Evolutionary conservation across 2,888 invertebrate genomes (phyloP).

Genomic region (Conus canariensis): DNA sequence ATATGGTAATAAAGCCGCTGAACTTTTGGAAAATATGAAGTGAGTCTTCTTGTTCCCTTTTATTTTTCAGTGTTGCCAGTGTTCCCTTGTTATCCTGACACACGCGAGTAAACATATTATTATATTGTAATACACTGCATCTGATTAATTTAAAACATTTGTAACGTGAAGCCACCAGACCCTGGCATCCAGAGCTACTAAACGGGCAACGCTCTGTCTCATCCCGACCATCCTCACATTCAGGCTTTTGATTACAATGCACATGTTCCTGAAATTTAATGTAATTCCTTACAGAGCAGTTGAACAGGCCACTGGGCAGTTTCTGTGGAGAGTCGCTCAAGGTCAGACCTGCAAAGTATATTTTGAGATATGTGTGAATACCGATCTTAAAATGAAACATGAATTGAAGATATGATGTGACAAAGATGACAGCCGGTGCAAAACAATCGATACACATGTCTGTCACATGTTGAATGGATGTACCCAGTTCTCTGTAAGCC

Average conservation of each 20-base stretch:
- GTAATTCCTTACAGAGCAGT: neutral
- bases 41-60: neutral
- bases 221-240: slow-evolving; percentile 6
- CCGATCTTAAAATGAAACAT: too few species aligned
- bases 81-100: neutral
- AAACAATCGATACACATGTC: too few species aligned
- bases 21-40: neutral
- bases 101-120: too few species aligned
- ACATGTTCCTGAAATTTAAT: neutral
- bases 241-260: neutral
- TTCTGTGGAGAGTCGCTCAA: neutral
- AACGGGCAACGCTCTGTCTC: neutral
- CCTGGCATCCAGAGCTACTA: neutral
- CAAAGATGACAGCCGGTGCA: too few species aligned
- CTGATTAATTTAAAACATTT: neutral
- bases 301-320: neutral
- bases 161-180: neutral
- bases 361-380: neutral
- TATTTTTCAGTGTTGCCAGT: neutral
- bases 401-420: too few species aligned
- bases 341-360: neutral
- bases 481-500: too few species aligned
- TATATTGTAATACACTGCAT: too few species aligned
- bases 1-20: fast-evolving
- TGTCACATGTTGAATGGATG: too few species aligned